Percentiles rank a stretch among this genome's conserved stretches.
These are phyloP conservation scores for Cyaniris semiargus DNA, from an alignment of 2,888 invertebrate species.

Conservation along the genomic window DNA sequence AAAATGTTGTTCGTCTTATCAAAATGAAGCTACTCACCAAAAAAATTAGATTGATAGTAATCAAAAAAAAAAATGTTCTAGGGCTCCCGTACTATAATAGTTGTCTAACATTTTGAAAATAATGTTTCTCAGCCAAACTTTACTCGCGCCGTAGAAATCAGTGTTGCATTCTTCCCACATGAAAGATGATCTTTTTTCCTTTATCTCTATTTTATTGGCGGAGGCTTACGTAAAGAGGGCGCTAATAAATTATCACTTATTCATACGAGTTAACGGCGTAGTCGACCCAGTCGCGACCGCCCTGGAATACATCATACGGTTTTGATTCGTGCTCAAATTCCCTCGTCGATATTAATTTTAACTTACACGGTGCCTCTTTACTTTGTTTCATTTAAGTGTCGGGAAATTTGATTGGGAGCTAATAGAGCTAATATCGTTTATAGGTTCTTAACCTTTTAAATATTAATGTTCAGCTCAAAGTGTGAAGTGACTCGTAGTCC, in stretches of 20 bases:
- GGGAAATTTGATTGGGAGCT: background rate
- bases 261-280: background rate
- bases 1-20: too few relatives aligned
- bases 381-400: background rate
- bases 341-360: background rate
- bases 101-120: background rate
- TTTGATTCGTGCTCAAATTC: slow-evolving; percentile 5
- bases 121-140: background rate
- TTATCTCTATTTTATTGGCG: slow-evolving; percentile 1
- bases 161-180: background rate
- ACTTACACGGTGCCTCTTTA: slow-evolving; percentile 4
- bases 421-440: background rate
- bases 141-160: background rate
- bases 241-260: slow-evolving; percentile 6
- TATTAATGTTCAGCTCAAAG: background rate
- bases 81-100: too few relatives aligned
- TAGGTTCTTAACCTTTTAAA: background rate
- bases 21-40: too few relatives aligned
- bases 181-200: background rate
- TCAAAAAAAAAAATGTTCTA: too few relatives aligned
- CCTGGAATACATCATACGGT: slow-evolving; percentile 17
- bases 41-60: too few relatives aligned
- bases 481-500: background rate
- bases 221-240: background rate
- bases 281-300: background rate